A percentile compares a stretch with the other conserved stretches of the same genome.
Conservation (phyloP, 2,797 vertebrate species). For the Distichodus sexfasciatus region DNA sequence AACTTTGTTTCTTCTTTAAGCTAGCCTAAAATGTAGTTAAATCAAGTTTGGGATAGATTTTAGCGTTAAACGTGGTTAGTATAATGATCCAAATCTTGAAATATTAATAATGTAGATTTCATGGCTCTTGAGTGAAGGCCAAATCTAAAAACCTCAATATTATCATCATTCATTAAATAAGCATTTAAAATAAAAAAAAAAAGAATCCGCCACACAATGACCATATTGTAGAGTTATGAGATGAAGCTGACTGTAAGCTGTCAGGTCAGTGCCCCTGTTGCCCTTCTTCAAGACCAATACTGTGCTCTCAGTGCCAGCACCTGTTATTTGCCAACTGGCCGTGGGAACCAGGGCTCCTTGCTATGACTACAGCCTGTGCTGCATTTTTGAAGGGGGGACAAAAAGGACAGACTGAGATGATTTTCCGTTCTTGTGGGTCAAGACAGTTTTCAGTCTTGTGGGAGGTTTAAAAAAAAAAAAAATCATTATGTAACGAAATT, state of each 20-base stretch:
- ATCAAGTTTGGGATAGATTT: too few species aligned
- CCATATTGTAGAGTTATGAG: slow-evolving; percentile 46
- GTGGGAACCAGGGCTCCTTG: slow-evolving; percentile 64
- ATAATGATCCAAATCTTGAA: too few species aligned
- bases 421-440: slow-evolving; percentile 13
- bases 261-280: slow-evolving; percentile 62
- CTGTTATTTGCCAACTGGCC: slow-evolving; percentile 75
- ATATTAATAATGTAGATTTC: too few species aligned
- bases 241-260: slow-evolving; percentile 48
- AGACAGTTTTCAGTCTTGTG: too few species aligned
- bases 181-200: slow-evolving; percentile 8
- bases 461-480: background rate
- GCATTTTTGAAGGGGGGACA: slow-evolving; percentile 21
- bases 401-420: slow-evolving; percentile 27
- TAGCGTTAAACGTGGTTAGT: too few species aligned
- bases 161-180: too few species aligned
- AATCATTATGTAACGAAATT: too few species aligned
- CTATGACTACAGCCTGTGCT: slow-evolving; percentile 49
- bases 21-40: too few species aligned
- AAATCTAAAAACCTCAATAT: too few species aligned
- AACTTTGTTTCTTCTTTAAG: too few species aligned
- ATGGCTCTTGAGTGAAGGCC: too few species aligned
- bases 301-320: slow-evolving; percentile 62
- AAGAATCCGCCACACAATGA: slow-evolving; percentile 40
- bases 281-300: slow-evolving; percentile 63